Base-by-base conservation (phyloP, 2,113 vertebrate genomes). In the Mungos mungo region DNA sequence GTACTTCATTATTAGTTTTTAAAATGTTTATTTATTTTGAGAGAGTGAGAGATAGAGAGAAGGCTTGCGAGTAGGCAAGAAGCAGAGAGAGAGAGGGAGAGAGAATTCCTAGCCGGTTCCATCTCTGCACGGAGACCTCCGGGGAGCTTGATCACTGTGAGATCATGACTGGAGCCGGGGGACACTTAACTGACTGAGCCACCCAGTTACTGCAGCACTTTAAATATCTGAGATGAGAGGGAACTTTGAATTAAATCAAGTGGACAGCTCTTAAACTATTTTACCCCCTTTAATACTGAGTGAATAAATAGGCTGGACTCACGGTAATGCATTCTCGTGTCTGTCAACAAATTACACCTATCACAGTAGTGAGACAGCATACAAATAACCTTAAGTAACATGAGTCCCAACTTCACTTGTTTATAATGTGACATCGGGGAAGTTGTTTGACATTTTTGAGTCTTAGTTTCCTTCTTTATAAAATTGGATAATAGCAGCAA, bases 401-500 rank as follows among this genome's bases (percentile, higher is more conserved):
- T 66, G 63, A 72, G 27, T 87, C 63, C 21, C 12, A 33, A 25
- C 16, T 50, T 71, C 5, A 33, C 35, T 79, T 85, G 69, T 85
- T 96, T 89, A 16, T 86, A 50, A 68, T 71, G n/a, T 57, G 68
- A 84, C 80, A 16, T 85, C 92, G 25, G 41, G 25, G n/a, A 82
- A 93, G n/a, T 85, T 19, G 27, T 94, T 81, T 94, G 63, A 95
- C 84, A 81, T 96, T 71, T 79, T 25, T 94, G 88, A 94, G 76
- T 33, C 86, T 77, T 80, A 33, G 25, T 95, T 96, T 87, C 65
- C 38, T 90, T 90, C 11, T 95, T 18, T 96, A 41, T 97, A 80
- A 96, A 96, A 68, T 6, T 90, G 25, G 15, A n/a, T 95, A 66
- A 66, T 92, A 72, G 82, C 77, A 95, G 52, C 63, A 95, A 45